Conservation (phyloP, 2,888 invertebrate species). For the Ferdinandea cuprea region DNA sequence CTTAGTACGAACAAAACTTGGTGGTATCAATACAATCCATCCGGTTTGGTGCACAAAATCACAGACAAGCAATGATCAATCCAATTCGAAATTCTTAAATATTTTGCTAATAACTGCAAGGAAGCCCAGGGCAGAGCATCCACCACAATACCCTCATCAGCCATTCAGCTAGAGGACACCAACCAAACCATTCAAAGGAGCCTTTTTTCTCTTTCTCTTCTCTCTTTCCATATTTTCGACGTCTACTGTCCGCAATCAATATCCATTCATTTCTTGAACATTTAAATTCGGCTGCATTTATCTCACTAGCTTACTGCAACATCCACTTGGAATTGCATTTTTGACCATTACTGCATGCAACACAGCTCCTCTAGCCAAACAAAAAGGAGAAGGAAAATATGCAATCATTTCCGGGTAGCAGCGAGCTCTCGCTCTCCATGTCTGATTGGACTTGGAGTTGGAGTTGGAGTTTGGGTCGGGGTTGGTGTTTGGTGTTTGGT, state of each 20-base stretch:
- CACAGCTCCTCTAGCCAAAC: slow-evolving; percentile 8
- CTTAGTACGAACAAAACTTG: too few species aligned
- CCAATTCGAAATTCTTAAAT: slow-evolving; percentile 8
- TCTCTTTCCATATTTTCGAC: slow-evolving; percentile 9
- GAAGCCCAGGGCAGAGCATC: slow-evolving; percentile 18
- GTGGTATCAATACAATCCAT: too few species aligned
- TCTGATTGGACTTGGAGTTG: too few species aligned
- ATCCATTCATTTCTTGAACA: slow-evolving; percentile 43
- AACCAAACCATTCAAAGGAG: background rate
- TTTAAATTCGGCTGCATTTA: slow-evolving; percentile 63
- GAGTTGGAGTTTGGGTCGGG: too few species aligned
- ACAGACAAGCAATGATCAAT: background rate
- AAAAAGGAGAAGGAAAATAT: slow-evolving; percentile 34
- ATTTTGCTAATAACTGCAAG: slow-evolving; percentile 55
- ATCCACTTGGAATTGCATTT: slow-evolving; percentile 69
- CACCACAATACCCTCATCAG: slow-evolving; percentile 23
- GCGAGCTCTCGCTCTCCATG: background rate
- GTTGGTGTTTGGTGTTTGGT: too few species aligned
- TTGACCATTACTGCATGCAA: slow-evolving; percentile 48
- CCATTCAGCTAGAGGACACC: slow-evolving; percentile 35
- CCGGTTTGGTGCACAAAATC: background rate
- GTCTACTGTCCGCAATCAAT: slow-evolving; percentile 60
- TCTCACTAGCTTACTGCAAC: slow-evolving; percentile 61
- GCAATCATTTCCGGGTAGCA: slow-evolving; percentile 37
- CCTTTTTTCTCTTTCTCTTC: background rate